Evolutionary conservation across 1,140 invertebrate genomes (phyloP), one percentile per base, ranked within the genome.

Genomic region (Diorhabda sublineata): DNA sequence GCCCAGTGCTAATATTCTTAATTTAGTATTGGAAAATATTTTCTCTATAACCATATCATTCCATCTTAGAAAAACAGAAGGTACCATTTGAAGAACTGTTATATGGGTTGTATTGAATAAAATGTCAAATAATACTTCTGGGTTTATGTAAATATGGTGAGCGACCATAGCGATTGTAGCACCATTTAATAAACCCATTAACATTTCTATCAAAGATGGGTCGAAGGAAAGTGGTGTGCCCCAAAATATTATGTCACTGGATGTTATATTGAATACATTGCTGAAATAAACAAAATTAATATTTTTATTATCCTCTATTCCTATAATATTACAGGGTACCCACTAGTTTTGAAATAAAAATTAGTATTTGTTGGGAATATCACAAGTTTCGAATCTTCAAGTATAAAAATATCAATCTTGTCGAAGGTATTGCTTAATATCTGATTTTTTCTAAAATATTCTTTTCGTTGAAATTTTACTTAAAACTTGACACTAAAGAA

Each of bases 201-300:
- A 89, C 58, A 94, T 84, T 82, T 94, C 92, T 58, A 94, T 78
- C 72, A 93, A 85, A 61, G 88, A 89, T 6, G 92, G 92, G 81
- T 95, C 93, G 87, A 95, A 95, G 58, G 91, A 92, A 57, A 92
- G 76, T 41, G 90, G 88, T 61, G 92, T 90, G 4, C 89, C 84
- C 73, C 90, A 87, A 74, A 90, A 88, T 69, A 94, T 86, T 67
- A 88, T 80, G 82, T 94, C 91, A 9, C 64, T 58, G 6, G 74
- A 45, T n/a, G 75, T 79, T 4, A 89, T 78, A 5, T 81, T 69
- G 65, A 89, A 84, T 66, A 85, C 79, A 74, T 79, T 82, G 44
- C 82, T 85, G 43, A 66, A 73, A 71, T 42, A 52, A 52, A 41
- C 11, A 58, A 58, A 61, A 71, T 66, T 71, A 44, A 11, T 58